These are phyloP conservation scores for Acronicta leporina DNA, from an alignment of 2,888 invertebrate species.

Conservation along the genomic window DNA sequence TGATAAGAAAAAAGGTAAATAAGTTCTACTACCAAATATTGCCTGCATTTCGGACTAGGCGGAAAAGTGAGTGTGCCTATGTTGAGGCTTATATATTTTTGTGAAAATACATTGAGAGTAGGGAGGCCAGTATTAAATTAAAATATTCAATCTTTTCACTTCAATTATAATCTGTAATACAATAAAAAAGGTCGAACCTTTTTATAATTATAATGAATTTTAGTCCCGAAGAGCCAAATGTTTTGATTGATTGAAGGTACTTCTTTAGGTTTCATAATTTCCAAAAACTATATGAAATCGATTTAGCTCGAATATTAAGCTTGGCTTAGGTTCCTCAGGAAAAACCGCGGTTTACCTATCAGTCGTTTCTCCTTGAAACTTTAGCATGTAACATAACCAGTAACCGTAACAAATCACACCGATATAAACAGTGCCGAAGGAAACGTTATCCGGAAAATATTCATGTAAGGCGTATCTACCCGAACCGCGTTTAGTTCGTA, in stretches of 20 bases:
- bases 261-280: too few species aligned
- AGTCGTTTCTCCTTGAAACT: conserved; percentile 20
- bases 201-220: background rate
- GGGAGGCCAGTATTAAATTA: too few species aligned
- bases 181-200: too few species aligned
- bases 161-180: too few species aligned
- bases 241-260: background rate
- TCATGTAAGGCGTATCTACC: conserved; percentile 51
- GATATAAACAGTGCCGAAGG: conserved; percentile 40
- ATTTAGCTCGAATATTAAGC: conserved; percentile 3
- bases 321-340: too few species aligned
- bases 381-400: conserved; percentile 37
- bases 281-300: conserved; percentile 10
- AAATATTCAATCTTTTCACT: too few species aligned
- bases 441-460: conserved; percentile 41
- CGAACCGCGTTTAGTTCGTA: conserved; percentile 48
- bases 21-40: conserved; percentile 60
- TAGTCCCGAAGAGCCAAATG: background rate
- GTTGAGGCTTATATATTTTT: conserved; percentile 5
- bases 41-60: conserved; percentile 31
- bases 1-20: conserved; percentile 67
- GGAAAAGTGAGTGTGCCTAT: background rate
- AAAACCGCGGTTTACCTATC: conserved; percentile 6
- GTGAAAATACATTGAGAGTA: too few species aligned
- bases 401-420: conserved; percentile 39